phyloP scores from a whole-genome alignment of 2,888 invertebrate genomes.

The Eristalis pertinax region DNA sequence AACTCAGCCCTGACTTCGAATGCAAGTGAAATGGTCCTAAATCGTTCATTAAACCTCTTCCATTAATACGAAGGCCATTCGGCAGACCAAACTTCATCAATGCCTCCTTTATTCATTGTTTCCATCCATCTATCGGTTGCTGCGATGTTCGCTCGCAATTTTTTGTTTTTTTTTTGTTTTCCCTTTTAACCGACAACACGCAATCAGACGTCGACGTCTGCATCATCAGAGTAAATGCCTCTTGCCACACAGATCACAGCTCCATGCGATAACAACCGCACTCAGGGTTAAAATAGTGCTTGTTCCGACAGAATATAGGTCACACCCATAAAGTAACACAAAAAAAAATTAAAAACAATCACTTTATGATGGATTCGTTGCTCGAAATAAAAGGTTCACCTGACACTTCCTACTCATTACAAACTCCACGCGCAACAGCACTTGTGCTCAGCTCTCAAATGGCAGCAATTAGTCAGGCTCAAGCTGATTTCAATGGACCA shows the following conservation, averaged over 20 bases:
- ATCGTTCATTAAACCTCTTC: neutral
- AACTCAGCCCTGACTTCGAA: neutral
- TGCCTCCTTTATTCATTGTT: neutral
- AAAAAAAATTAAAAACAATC: neutral
- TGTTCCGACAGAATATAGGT: constrained; percentile 23
- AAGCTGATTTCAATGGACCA: constrained; percentile 33
- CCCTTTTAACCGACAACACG: neutral
- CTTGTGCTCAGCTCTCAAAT: constrained; percentile 6
- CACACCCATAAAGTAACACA: constrained; percentile 23
- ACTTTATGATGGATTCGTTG: neutral
- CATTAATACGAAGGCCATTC: neutral
- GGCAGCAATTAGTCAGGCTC: constrained; percentile 27
- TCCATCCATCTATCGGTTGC: neutral
- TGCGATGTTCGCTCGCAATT: no score
- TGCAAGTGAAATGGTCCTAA: neutral
- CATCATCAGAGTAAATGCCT: constrained; percentile 14
- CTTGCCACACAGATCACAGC: constrained; percentile 16
- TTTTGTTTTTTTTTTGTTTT: no score
- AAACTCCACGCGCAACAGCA: neutral
- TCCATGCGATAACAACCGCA: neutral
- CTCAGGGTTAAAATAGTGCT: constrained; percentile 28
- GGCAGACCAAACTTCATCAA: neutral
- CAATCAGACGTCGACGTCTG: neutral
- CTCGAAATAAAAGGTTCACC: constrained; percentile 18
- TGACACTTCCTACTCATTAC: constrained; percentile 18